These are phyloP conservation scores for Homarus gammarus DNA, from an alignment of 2,888 invertebrate genomes.

Conservation along the genomic window DNA sequence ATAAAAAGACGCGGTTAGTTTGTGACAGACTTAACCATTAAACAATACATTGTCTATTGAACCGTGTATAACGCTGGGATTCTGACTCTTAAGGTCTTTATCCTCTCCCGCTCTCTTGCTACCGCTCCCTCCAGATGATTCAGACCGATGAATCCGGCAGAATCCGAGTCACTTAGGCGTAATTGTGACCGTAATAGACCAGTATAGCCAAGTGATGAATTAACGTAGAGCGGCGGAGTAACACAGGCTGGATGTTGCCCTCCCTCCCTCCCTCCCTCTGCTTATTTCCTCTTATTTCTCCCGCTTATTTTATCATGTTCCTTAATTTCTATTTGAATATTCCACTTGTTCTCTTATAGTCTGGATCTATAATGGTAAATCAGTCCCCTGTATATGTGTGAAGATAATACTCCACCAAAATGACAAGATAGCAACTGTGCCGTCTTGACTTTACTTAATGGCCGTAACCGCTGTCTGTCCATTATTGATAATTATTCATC, in stretches of 20 bases:
- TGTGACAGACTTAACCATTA: background rate
- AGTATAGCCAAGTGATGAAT: conserved; percentile 49
- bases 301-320: background rate
- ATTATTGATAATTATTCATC: conserved; percentile 67
- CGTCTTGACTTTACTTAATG: conserved; percentile 50
- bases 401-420: background rate
- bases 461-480: conserved; percentile 64
- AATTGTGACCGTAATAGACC: conserved; percentile 65
- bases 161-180: conserved; percentile 61
- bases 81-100: background rate
- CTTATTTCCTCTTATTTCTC: background rate
- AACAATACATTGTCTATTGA: background rate
- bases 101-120: background rate
- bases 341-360: too few species aligned
- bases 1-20: conserved; percentile 18
- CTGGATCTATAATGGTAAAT: too few species aligned
- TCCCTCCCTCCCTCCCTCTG: background rate
- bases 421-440: background rate
- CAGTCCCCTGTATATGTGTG: background rate
- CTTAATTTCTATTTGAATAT: background rate
- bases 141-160: conserved; percentile 40
- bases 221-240: conserved; percentile 31
- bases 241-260: conserved; percentile 13
- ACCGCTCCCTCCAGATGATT: conserved; percentile 25
- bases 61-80: background rate